Evolutionary conservation across 23 tunicate species (phyloP), one percentile per base, ranked within the genome.

Genomic region (Aplidium turbinatum): DNA sequence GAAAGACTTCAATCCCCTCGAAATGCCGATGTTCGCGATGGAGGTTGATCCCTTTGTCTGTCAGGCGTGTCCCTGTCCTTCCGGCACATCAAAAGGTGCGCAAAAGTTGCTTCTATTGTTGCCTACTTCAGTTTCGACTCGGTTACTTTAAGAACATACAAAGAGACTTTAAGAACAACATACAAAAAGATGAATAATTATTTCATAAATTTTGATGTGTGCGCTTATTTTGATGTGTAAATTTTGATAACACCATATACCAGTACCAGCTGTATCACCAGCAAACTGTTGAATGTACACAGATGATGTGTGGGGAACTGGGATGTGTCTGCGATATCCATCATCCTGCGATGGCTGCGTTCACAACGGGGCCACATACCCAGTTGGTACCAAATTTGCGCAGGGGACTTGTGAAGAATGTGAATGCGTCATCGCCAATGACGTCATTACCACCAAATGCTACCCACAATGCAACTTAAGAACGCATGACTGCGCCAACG

Each of bases 361-460:
- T 18, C 56, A 78, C 58, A 38, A 74, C 0, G 81, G 72, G 2
- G 71, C 45, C 5, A 83, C 84, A 11, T 74, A 84, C 36, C 86
- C 82, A 0, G 86, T 84, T 23, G 97, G 91, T 21, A 74, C 86
- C 64, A 84, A 73, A 46, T 74, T 91, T 52, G 36, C 79, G 1
- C 63, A 61, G 38, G 97, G 97, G 11, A 76, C 83, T 1, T 91
- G 97, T 46, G 91, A 78, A 50, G 91, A 91, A 53, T 91, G 97
- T 51, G 75, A 68, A 30, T 91, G 97, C 66, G 33, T 35, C 29
- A 28, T 68, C 74, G 83, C 47, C 5, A 72, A 78, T 23, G 97
- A 83, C 2, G 47, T 18, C 2, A 20, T 70, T 0, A 16, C 60
- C 2, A 84, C 79, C 1, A 35, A 51, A 35, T 91, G 97, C 51